These are phyloP conservation scores for Neoseiulus cucumeris DNA, from an alignment of 1,140 invertebrate species.

Conservation along the genomic window DNA sequence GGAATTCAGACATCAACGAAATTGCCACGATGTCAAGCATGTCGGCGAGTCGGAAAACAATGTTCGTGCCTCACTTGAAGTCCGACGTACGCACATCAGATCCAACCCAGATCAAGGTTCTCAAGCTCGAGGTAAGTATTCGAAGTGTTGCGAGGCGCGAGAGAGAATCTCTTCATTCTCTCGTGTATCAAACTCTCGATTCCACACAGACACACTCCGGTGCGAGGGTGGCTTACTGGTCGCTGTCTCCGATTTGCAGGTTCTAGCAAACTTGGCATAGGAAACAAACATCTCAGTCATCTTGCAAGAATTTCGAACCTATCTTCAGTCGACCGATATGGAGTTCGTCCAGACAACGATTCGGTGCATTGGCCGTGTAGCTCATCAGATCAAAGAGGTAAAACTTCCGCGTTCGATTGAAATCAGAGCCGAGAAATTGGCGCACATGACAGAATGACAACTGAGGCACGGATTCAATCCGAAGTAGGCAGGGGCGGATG, in stretches of 20 bases:
- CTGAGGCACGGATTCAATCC: no score
- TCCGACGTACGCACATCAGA: conserved; percentile 90
- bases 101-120: conserved; percentile 81
- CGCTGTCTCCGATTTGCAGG: conserved; percentile 49
- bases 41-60: conserved; percentile 23
- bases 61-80: conserved; percentile 96
- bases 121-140: conserved; percentile 44
- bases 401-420: no score
- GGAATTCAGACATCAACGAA: conserved; percentile 90
- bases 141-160: no score
- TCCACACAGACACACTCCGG: no score
- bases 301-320: conserved; percentile 85
- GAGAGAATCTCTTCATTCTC: no score
- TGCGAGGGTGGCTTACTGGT: no score
- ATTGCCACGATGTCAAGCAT: conserved; percentile 78
- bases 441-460: no score
- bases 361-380: conserved; percentile 73
- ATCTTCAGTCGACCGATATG: conserved; percentile 79
- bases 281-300: conserved; percentile 86
- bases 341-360: conserved; percentile 92
- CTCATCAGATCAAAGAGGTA: conserved; percentile 32
- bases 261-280: conserved; percentile 85
- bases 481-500: no score
- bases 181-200: no score
- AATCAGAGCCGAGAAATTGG: no score